phyloP scores from a whole-genome alignment of 2,888 invertebrate species.

The Drosophila subquinaria region DNA sequence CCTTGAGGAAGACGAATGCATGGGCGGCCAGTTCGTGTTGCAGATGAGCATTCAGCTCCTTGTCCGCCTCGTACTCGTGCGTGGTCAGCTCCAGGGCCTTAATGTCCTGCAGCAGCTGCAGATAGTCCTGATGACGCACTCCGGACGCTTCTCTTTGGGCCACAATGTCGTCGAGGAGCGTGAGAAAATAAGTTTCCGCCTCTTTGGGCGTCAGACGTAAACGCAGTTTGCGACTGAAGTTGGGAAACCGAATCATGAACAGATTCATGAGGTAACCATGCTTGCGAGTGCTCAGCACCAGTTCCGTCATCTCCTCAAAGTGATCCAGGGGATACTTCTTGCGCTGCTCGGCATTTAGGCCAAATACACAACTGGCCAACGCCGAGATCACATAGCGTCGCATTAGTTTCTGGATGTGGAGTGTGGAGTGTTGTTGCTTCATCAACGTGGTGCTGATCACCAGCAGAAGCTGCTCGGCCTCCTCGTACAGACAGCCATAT shows the following conservation, averaged over 20 bases:
- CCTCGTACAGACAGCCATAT: constrained; percentile 63
- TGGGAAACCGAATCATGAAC: constrained; percentile 75
- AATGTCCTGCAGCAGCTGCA: constrained; percentile 87
- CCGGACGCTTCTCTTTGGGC: constrained; percentile 64
- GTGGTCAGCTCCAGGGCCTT: constrained; percentile 83
- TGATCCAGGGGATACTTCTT: constrained; percentile 71
- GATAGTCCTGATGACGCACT: constrained; percentile 86
- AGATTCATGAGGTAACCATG: constrained; percentile 69
- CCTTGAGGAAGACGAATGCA: constrained; percentile 82
- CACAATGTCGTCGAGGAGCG: constrained; percentile 69
- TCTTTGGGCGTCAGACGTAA: constrained; percentile 66
- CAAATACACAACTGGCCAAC: constrained; percentile 78
- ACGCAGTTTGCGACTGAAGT: constrained; percentile 72
- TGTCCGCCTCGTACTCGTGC: constrained; percentile 81
- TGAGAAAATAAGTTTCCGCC: constrained; percentile 74
- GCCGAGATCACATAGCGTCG: constrained; percentile 76
- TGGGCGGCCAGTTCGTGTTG: constrained; percentile 83
- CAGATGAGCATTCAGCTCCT: constrained; percentile 73
- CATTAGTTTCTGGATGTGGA: constrained; percentile 75
- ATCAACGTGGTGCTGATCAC: constrained; percentile 67
- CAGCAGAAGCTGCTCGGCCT: constrained; percentile 61
- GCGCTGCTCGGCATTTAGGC: constrained; percentile 63
- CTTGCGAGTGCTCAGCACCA: constrained; percentile 69
- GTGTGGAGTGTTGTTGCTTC: constrained; percentile 66
- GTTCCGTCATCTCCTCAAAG: constrained; percentile 80